These are phyloP conservation scores for Epirrita christyi DNA, from an alignment of 2,888 invertebrate genomes.

Conservation along the genomic window DNA sequence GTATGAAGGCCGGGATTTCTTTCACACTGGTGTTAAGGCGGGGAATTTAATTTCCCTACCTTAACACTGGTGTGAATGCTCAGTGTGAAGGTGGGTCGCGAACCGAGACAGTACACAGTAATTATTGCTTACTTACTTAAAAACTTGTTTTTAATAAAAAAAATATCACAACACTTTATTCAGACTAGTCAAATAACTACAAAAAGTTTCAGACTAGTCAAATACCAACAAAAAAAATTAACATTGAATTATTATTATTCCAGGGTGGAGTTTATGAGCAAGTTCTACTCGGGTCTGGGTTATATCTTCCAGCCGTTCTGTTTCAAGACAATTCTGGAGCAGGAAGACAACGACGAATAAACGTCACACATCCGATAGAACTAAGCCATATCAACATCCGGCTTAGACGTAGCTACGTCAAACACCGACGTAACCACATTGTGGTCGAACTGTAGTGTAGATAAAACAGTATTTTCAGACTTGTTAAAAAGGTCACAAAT, in stretches of 20 bases:
- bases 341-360: conserved; percentile 79
- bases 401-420: conserved; percentile 7
- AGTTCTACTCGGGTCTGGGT: conserved; percentile 94
- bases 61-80: no score
- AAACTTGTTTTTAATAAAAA: no score
- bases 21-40: no score
- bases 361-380: conserved; percentile 27
- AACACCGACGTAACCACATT: conserved; percentile 4
- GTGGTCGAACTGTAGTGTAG: conserved; percentile 52
- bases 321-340: conserved; percentile 90
- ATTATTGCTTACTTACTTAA: no score
- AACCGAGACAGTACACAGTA: no score
- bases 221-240: no score
- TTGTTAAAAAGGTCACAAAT: conserved; percentile 63
- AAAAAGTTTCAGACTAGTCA: no score
- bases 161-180: no score
- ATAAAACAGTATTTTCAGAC: conserved; percentile 61
- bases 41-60: no score
- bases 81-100: no score
- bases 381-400: conserved; percentile 3
- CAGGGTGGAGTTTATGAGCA: conserved; percentile 99
- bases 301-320: conserved; percentile 94
- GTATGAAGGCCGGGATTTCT: no score
- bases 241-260: conserved; percentile 29
- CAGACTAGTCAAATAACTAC: no score